phyloP scores from a whole-genome alignment of 2,888 invertebrate species.

The Drepana falcataria region DNA sequence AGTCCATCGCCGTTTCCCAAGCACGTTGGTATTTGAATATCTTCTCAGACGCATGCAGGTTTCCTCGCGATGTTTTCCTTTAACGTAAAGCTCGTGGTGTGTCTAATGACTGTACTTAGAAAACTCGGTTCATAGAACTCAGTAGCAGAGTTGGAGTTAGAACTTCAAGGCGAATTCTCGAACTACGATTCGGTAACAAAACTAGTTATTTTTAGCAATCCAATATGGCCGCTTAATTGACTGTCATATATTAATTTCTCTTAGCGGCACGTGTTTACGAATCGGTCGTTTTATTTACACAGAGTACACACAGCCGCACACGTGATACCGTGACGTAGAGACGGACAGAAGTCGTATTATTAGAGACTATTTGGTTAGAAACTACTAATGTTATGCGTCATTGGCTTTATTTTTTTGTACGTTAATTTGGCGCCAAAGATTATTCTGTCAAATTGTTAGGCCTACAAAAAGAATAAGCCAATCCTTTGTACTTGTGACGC shows the following conservation, averaged over 20 bases:
- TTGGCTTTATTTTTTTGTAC: not conserved
- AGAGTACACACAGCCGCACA: not conserved
- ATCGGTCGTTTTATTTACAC: not conserved
- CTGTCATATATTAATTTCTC: not conserved
- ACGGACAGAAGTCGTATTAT: constrained; percentile 1
- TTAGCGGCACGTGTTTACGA: not conserved
- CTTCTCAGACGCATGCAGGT: too few species aligned
- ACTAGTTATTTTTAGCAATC: not conserved
- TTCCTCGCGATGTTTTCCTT: too few species aligned
- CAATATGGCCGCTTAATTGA: not conserved
- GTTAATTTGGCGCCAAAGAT: not conserved
- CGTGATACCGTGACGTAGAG: not conserved
- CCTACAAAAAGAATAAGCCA: too few species aligned
- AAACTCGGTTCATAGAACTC: too few species aligned
- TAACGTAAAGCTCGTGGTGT: too few species aligned
- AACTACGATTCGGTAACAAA: not conserved
- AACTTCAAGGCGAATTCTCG: too few species aligned
- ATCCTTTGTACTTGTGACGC: too few species aligned
- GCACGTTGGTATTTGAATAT: too few species aligned
- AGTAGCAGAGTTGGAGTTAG: too few species aligned
- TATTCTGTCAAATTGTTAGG: not conserved
- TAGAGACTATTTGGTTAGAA: not conserved
- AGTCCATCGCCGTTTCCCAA: too few species aligned
- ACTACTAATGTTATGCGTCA: not conserved
- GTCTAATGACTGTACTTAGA: too few species aligned